A percentile compares a stretch with the other conserved stretches of the same genome.
These are phyloP conservation scores for Torymus aiolomorphi DNA, from an alignment of 2,888 invertebrate genomes.

Conservation along the genomic window DNA sequence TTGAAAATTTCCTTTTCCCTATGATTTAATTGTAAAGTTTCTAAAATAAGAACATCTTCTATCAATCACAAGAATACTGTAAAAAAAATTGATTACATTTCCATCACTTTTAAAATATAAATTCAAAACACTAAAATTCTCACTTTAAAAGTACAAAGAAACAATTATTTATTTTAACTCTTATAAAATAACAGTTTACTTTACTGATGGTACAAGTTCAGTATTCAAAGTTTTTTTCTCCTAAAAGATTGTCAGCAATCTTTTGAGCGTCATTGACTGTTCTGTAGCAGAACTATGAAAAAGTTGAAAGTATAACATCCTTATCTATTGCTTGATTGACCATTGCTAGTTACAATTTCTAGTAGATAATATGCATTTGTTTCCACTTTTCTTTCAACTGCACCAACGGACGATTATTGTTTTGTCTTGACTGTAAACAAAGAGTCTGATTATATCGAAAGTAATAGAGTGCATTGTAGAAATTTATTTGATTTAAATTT, in stretches of 20 bases:
- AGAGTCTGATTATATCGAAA: constrained; percentile 84
- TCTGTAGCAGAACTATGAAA: constrained; percentile 86
- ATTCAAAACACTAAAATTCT: constrained; percentile 53
- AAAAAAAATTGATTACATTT: constrained; percentile 15
- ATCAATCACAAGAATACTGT: too few relatives aligned
- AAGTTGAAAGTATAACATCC: constrained; percentile 77
- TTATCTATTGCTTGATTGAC: constrained; percentile 85
- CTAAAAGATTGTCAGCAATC: constrained; percentile 90
- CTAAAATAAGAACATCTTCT: too few relatives aligned
- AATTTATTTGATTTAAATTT: not conserved
- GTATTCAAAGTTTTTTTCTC: constrained; percentile 82
- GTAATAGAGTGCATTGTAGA: constrained; percentile 9
- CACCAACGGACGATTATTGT: constrained; percentile 85
- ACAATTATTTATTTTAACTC: too few relatives aligned
- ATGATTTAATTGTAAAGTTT: too few relatives aligned
- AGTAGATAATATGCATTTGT: constrained; percentile 97
- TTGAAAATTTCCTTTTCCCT: too few relatives aligned
- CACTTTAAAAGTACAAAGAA: too few relatives aligned
- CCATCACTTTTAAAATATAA: constrained; percentile 64
- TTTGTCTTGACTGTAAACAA: constrained; percentile 81
- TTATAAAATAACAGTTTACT: constrained; percentile 72
- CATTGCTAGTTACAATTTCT: constrained; percentile 90
- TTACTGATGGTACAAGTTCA: constrained; percentile 82
- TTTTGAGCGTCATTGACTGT: constrained; percentile 89
- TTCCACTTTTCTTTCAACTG: constrained; percentile 92